These are phyloP conservation scores for Callyntrura sp. DNA, from an alignment of 2,888 invertebrate species.

Conservation along the genomic window DNA sequence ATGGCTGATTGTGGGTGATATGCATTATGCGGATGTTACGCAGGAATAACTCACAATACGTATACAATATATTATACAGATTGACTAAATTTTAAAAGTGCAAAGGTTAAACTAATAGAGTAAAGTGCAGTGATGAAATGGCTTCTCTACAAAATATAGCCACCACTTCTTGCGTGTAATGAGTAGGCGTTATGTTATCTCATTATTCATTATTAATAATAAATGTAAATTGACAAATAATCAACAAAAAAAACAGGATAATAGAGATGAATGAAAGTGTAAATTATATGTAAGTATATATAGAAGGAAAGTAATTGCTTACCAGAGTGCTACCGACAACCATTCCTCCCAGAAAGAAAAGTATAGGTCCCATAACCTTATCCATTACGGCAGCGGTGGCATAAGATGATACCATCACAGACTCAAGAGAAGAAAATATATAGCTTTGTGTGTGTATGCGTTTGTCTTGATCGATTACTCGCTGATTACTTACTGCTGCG, in stretches of 20 bases:
- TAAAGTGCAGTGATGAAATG: not conserved
- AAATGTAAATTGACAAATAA: constrained; percentile 28
- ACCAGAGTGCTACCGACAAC: constrained; percentile 76
- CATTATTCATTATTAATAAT: constrained; percentile 6
- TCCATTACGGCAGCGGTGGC: constrained; percentile 75
- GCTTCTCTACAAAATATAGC: not conserved
- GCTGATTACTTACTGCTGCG: constrained; percentile 45
- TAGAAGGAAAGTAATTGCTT: constrained; percentile 30
- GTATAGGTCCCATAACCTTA: constrained; percentile 78
- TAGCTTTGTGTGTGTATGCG: constrained; percentile 11
- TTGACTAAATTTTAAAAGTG: constrained; percentile 4
- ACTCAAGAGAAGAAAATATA: constrained; percentile 54
- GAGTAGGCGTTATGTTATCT: constrained; percentile 8
- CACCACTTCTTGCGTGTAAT: not conserved
- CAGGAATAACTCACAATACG: not conserved
- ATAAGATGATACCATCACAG: constrained; percentile 78
- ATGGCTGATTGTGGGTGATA: not conserved
- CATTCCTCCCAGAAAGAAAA: constrained; percentile 79
- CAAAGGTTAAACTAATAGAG: constrained; percentile 17
- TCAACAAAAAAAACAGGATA: not conserved
- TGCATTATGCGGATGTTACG: not conserved
- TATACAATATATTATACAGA: not conserved
- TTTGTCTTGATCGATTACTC: constrained; percentile 55
- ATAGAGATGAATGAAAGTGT: not conserved
- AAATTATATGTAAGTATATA: constrained; percentile 5